Evolutionary conservation across 2,113 vertebrate genomes (phyloP), one percentile per base, ranked within the genome.

Genomic region (Eurystomus gularis): DNA sequence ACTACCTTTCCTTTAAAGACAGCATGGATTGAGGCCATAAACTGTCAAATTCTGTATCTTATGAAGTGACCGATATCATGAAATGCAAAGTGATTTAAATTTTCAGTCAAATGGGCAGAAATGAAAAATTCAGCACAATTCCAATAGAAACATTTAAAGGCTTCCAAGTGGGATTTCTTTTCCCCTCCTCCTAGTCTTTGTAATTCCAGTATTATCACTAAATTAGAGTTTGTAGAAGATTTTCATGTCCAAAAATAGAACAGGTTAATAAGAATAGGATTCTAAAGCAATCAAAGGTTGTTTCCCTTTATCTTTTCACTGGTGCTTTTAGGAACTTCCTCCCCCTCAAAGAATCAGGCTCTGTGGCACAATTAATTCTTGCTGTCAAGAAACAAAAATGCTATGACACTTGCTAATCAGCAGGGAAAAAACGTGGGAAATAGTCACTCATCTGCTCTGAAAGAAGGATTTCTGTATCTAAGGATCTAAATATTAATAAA

Each of bases 71-170:
- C 65, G 82, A 78, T 85, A 92, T 87, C 31, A 94, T 79, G 88
- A 97, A 97, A 97, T 70, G 81, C 21, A 94, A 95, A 92, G 92
- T 88, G n/a, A 97, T 97, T 97, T 97, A 96, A 93, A 96, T 97
- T 97, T 97, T 89, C 90, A 92, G 93, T 97, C 88, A 96, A 93
- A 95, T 37, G 23, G 62, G 90, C 75, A 97, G 64, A 97, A 94
- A 97, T 90, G 11, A 96, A 97, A 93, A 79, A 95, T 37, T 68
- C 85, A 91, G 26, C 49, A 57, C 28, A 85, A 89, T 88, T 97
- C 94, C 54, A 62, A 61, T 5, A 94, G 87, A 96, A 96, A 28
- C 44, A 91, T 80, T 95, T 91, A 97, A 95, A 87, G 89, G 82
- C 62, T 96, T 72, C 75, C 72, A 69, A 84, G 70, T 79, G 82